Conservation (phyloP, 2,888 invertebrate genomes). For the Pandemis heparana region DNA sequence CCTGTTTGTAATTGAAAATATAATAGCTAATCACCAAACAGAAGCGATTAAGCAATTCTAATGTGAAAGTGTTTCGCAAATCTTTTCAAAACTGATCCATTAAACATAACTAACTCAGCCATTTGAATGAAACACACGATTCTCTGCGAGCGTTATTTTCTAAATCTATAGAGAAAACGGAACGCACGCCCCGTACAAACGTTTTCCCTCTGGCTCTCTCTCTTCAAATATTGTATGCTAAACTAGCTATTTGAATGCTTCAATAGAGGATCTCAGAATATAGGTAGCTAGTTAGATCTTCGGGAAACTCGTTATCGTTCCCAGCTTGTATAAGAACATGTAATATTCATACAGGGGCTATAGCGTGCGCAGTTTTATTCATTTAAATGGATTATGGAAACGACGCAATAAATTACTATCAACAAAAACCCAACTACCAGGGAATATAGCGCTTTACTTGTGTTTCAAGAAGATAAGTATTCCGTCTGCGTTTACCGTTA, state of each 20-base stretch:
- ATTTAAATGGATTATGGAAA: slow-evolving; percentile 24
- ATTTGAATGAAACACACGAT: slow-evolving; percentile 19
- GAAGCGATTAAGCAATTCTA: neutral
- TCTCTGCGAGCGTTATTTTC: slow-evolving; percentile 13
- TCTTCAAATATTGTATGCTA: slow-evolving; percentile 64
- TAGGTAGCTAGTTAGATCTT: slow-evolving; percentile 53
- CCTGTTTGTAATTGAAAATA: neutral
- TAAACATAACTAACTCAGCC: neutral
- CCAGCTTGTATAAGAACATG: slow-evolving; percentile 55
- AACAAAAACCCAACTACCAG: neutral
- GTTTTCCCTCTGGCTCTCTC: slow-evolving; percentile 37
- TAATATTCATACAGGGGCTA: slow-evolving; percentile 37
- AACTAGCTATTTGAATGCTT: slow-evolving; percentile 68
- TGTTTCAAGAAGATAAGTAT: neutral
- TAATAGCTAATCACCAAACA: neutral
- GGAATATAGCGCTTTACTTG: neutral
- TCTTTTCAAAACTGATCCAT: neutral
- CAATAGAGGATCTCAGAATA: slow-evolving; percentile 44
- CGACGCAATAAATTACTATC: neutral
- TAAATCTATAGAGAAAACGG: slow-evolving; percentile 29
- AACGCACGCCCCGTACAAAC: slow-evolving; percentile 22
- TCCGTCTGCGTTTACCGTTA: neutral
- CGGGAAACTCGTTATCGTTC: slow-evolving; percentile 56
- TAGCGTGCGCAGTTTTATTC: slow-evolving; percentile 26
- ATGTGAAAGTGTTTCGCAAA: neutral